Conservation (phyloP, 1,140 invertebrate species). For the Listronotus oregonensis region DNA sequence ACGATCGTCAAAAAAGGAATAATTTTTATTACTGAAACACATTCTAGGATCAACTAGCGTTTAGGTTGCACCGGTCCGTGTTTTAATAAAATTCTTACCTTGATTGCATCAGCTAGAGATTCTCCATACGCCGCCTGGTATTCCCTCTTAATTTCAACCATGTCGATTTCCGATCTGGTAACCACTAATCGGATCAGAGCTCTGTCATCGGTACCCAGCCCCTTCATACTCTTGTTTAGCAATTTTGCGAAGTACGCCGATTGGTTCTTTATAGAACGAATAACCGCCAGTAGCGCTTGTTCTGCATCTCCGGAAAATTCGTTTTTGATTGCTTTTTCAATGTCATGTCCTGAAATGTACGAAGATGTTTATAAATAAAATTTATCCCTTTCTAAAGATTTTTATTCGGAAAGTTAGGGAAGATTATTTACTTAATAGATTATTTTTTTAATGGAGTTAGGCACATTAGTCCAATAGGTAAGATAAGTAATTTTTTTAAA, state of each 20-base stretch:
- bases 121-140: constrained; percentile 81
- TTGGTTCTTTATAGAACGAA: constrained; percentile 82
- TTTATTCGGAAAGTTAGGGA: too few species aligned
- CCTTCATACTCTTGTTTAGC: constrained; percentile 85
- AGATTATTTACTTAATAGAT: too few species aligned
- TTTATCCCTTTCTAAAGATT: background rate
- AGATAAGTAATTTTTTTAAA: too few species aligned
- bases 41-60: too few species aligned
- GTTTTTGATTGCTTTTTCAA: constrained; percentile 70
- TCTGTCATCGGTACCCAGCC: constrained; percentile 83
- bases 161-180: constrained; percentile 85
- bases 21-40: too few species aligned
- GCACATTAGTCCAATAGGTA: too few species aligned
- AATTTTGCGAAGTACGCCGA: constrained; percentile 87
- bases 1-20: too few species aligned
- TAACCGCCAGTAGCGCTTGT: constrained; percentile 69
- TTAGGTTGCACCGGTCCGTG: too few species aligned
- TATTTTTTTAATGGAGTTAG: too few species aligned
- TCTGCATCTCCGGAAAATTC: constrained; percentile 74
- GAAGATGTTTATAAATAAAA: background rate
- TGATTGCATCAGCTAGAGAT: constrained; percentile 78
- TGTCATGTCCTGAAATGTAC: constrained; percentile 60
- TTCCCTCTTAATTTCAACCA: constrained; percentile 83
- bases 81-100: constrained; percentile 67
- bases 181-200: constrained; percentile 86